Evolutionary conservation across 2,113 vertebrate genomes (phyloP), one percentile per base, ranked within the genome.

Genomic region (Heteronetta atricapilla): DNA sequence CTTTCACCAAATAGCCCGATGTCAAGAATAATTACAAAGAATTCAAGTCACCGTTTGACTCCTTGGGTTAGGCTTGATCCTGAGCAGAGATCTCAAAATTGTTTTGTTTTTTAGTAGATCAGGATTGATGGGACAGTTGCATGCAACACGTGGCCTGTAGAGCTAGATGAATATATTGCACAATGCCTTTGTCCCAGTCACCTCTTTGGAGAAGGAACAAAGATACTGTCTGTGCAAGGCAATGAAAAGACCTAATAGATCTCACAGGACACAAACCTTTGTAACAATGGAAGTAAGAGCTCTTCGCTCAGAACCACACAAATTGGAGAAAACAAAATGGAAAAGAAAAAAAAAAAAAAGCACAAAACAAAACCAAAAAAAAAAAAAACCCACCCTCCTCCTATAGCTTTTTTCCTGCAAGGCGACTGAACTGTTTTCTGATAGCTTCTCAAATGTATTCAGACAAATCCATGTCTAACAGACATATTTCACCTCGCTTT

Each of bases 21-120:
- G 68, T 92, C 88, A 81, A 90, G 68, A 55, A 33, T 74, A 81
- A 90, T 90, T 90, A 86, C 55, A 59, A 88, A 83, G 86, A 94
- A 92, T 18, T 46, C 33, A 63, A 90, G 55, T 72, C 25, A 59
- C 77, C 88, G 76, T 83, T 83, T 62, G 63, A 73, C 50, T 93
- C 40, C 80, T 86, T 53, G 50, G 40, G 55, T 90, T 90, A 80
- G 82, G 64, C 55, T 72, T 50, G 67, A 88, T 88, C 87, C 88
- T 82, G 67, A 83, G 63, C 3, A 48, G 31, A 11, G 50, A 78
- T 86, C 72, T 83, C 86, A 93, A 8, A 83, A 88, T 66, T 74
- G 21, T 23, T 88, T 90, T 59, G 50, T 55, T 68, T 89, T 88
- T 59, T 86, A 81, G 50, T 26, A 86, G 44, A 80, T 55, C 55